Conservation (phyloP, 2,797 vertebrate species). For the Amphiprion clarkii region DNA sequence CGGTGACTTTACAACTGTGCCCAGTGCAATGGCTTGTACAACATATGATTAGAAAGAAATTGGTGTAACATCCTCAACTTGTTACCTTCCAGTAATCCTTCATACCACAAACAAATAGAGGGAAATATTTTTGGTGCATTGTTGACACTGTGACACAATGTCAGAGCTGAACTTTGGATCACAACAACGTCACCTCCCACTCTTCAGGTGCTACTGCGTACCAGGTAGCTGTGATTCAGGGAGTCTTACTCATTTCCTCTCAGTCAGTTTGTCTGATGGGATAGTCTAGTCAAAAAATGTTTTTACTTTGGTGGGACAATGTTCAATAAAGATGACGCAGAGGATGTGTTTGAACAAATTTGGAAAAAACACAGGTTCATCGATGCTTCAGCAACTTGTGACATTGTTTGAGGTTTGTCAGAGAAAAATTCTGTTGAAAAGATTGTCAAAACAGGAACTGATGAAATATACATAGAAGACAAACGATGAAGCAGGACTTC, state of each 20-base stretch:
- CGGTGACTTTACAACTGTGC: background rate
- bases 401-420: background rate
- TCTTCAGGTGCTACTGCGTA: conserved; percentile 18
- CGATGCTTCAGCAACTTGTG: background rate
- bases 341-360: background rate
- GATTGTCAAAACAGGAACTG: background rate
- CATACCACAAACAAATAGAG: background rate
- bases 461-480: background rate
- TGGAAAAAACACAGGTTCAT: background rate
- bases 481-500: no score
- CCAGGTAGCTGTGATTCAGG: conserved; percentile 40
- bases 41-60: background rate
- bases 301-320: background rate
- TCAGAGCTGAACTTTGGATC: conserved; percentile 6
- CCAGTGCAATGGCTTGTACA: background rate
- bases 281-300: background rate
- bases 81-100: background rate
- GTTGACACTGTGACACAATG: conserved; percentile 4
- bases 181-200: conserved; percentile 33
- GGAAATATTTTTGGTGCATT: background rate
- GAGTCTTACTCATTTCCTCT: conserved; percentile 15
- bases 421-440: background rate
- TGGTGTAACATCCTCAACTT: background rate
- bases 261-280: background rate
- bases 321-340: background rate